These are phyloP conservation scores for Gavia stellata DNA, from an alignment of 2,113 vertebrate genomes.

Conservation along the genomic window DNA sequence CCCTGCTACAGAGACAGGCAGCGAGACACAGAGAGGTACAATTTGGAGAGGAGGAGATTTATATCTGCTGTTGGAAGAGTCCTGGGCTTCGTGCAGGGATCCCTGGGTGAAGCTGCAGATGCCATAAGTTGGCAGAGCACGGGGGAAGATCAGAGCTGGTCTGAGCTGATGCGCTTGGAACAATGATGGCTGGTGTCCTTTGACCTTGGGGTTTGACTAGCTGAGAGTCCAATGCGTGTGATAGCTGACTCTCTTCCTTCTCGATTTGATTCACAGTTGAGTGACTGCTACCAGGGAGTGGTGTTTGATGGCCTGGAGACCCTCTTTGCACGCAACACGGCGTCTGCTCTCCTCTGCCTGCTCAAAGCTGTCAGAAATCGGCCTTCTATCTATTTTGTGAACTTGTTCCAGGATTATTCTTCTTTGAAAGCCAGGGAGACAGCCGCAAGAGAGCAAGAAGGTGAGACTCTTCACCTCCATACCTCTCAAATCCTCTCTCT, in stretches of 20 bases:
- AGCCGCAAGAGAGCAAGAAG: conserved; percentile 69
- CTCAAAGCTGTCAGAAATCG: conserved; percentile 81
- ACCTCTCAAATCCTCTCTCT: background rate
- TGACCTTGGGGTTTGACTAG: background rate
- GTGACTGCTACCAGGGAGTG: conserved; percentile 81
- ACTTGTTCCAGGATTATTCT: conserved; percentile 76
- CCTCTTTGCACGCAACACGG: conserved; percentile 62
- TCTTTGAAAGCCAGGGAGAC: conserved; percentile 69
- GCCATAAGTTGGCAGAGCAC: background rate
- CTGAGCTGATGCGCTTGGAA: background rate
- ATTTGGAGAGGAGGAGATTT: background rate
- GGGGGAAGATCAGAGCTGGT: background rate
- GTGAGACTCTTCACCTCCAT: conserved; percentile 40
- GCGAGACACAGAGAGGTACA: rapidly evolving
- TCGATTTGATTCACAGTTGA: conserved; percentile 56
- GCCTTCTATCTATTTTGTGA: conserved; percentile 79
- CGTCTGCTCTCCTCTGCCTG: conserved; percentile 71
- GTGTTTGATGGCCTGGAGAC: conserved; percentile 85
- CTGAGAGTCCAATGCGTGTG: rapidly evolving
- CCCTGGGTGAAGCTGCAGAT: background rate
- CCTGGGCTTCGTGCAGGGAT: background rate
- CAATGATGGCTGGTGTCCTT: background rate
- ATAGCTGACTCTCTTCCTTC: background rate
- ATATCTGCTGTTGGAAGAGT: background rate
- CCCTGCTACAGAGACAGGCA: background rate